Base-by-base conservation (phyloP, 2,797 vertebrate species). In the Thaleichthys pacificus region DNA sequence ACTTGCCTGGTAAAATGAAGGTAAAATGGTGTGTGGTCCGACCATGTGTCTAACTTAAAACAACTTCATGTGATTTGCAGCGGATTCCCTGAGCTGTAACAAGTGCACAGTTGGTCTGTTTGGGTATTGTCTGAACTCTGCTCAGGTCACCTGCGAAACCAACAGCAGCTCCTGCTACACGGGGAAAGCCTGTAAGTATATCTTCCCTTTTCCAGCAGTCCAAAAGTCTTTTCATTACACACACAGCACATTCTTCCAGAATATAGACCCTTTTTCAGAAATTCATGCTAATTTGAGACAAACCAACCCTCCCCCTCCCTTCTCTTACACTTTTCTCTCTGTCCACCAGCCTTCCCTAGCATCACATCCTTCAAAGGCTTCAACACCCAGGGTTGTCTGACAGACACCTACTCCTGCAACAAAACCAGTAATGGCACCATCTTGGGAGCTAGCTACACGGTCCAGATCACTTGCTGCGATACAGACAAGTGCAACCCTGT, bases 61-160 rank as follows among this genome's bases (percentile, higher is more conserved):
- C 58, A 15, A 6, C 54, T 24, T n/a, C 76, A 24, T 66, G 42
- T 75, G 17, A 17, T 86, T 90, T 80, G 19, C 87, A 92, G 90
- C 30, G 0, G 89, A 92, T 0, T 87, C 89, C 14, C 84, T 93
- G 70, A 42, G 2, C 0, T 93, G 92, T 76, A 92, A 91, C 80
- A 2, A 67, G 0, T 93, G 92, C 68, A 0, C 0, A 0, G 61
- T 88, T 0, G 67, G 84, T 17, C n/a, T 68, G 17, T n/a, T 68
- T 17, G 66, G 66, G 1, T 0, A 32, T 12, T 68, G 66, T 24
- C 11, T 68, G 26, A 56, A 30, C 51, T n/a, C 26, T 32, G 28
- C 0, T 22, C 2, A 12, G 14, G 26, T 32, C 26, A 14, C 2
- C 49, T 68, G 66, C 17, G 3, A 17, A 54, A 32, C 65, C 65